Conservation (phyloP, 2,888 invertebrate genomes). For the Troides oblongomaculatus region DNA sequence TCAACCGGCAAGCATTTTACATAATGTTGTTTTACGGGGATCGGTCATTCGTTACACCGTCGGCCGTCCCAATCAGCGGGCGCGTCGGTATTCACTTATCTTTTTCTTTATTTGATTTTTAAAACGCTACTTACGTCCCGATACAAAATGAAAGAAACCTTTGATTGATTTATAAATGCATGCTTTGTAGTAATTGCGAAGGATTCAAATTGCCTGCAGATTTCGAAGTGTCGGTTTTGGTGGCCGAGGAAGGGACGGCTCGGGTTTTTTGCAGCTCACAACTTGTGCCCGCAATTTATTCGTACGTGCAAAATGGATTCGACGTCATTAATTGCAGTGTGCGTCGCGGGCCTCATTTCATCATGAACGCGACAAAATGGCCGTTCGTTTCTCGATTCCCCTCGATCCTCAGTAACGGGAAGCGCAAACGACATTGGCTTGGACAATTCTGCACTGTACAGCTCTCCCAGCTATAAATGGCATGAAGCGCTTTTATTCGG, state of each 20-base stretch:
- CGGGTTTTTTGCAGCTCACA: slow-evolving; percentile 19
- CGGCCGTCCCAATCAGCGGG: no score
- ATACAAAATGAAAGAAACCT: not conserved
- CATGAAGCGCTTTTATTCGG: slow-evolving; percentile 17
- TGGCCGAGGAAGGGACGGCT: slow-evolving; percentile 6
- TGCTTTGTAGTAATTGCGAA: not conserved
- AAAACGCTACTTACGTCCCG: no score
- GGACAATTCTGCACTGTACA: slow-evolving; percentile 9
- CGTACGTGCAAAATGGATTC: slow-evolving; percentile 72
- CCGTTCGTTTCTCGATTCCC: slow-evolving; percentile 6
- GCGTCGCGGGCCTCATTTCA: slow-evolving; percentile 34
- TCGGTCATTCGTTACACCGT: no score
- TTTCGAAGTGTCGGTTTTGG: slow-evolving; percentile 12
- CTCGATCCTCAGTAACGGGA: slow-evolving; percentile 8
- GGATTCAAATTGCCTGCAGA: not conserved
- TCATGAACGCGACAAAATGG: slow-evolving; percentile 23
- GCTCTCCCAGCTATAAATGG: slow-evolving; percentile 24
- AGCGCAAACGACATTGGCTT: slow-evolving; percentile 8
- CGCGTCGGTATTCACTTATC: no score
- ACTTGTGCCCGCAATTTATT: slow-evolving; percentile 62
- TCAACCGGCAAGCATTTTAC: no score
- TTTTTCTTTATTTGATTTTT: no score
- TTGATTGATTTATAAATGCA: slow-evolving; percentile 3
- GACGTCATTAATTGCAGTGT: slow-evolving; percentile 61
- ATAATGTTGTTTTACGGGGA: no score